A percentile compares a stretch with the other conserved stretches of the same genome.
phyloP scores from a whole-genome alignment of 2,797 vertebrate genomes.

The Rhinoraja longicauda region DNA sequence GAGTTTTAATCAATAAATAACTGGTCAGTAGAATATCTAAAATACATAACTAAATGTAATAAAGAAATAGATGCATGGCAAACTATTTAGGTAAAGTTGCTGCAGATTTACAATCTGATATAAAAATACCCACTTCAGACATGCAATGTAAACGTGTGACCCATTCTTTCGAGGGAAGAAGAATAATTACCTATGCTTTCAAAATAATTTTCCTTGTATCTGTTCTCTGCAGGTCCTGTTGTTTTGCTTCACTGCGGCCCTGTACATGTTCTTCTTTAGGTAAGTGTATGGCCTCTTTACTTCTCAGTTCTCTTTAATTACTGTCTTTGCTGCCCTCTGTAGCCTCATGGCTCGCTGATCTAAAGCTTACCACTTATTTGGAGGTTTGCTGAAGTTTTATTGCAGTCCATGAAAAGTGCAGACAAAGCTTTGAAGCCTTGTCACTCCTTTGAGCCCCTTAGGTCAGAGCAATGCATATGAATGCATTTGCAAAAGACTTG shows the following conservation, averaged over 20 bases:
- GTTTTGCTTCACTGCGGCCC: slow-evolving; percentile 72
- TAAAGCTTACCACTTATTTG: background rate
- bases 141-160: background rate
- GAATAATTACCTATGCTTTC: background rate
- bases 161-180: background rate
- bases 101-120: background rate
- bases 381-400: slow-evolving; percentile 27
- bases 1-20: background rate
- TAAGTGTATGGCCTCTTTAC: slow-evolving; percentile 50
- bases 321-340: slow-evolving; percentile 18
- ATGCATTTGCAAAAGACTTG: slow-evolving; percentile 37
- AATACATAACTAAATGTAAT: background rate
- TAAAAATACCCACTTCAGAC: background rate
- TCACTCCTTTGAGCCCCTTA: slow-evolving; percentile 18
- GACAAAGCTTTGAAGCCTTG: slow-evolving; percentile 30
- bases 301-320: slow-evolving; percentile 21
- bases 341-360: background rate
- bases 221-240: slow-evolving; percentile 63
- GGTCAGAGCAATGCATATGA: slow-evolving; percentile 26
- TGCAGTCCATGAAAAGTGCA: background rate
- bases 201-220: slow-evolving; percentile 6
- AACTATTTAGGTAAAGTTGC: background rate
- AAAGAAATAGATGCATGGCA: background rate
- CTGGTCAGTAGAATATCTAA: background rate
- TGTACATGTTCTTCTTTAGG: slow-evolving; percentile 81